phyloP scores from a whole-genome alignment of 1,140 invertebrate genomes.

The Apis cerana region DNA sequence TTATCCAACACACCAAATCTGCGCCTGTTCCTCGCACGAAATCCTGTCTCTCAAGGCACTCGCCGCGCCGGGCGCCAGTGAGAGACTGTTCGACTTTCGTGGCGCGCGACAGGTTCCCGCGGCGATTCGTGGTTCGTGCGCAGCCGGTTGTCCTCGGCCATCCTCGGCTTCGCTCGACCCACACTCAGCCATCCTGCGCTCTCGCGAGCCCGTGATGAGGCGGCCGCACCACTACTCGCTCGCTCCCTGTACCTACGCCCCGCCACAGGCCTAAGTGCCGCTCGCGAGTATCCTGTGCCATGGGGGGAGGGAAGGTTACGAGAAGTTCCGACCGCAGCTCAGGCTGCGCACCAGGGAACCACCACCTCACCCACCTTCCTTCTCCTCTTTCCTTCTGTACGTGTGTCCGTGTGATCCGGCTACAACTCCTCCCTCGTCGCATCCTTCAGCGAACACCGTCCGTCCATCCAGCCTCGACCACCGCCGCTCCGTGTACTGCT shows the following conservation, averaged over 20 bases:
- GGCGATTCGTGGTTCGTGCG: conserved; percentile 49
- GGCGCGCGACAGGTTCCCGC: conserved; percentile 66
- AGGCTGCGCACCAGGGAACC: conserved; percentile 41
- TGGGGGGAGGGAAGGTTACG: conserved; percentile 28
- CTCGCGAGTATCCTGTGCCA: conserved; percentile 11
- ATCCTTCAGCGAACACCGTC: not conserved
- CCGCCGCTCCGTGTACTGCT: not conserved
- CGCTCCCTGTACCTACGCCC: not conserved
- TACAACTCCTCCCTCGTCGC: conserved; percentile 15
- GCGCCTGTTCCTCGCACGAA: not conserved
- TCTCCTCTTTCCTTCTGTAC: not conserved
- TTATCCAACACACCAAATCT: conserved; percentile 27
- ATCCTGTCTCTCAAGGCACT: conserved; percentile 58
- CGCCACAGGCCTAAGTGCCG: conserved; percentile 37
- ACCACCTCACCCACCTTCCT: conserved; percentile 2
- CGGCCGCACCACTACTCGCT: conserved; percentile 1
- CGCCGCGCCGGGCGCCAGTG: conserved; percentile 67
- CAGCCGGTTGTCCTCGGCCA: conserved; percentile 56
- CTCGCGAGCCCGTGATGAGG: conserved; percentile 5
- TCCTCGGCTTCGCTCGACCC: conserved; percentile 50
- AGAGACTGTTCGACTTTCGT: conserved; percentile 66
- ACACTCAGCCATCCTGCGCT: conserved; percentile 27
- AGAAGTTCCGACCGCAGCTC: conserved; percentile 52
- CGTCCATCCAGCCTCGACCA: not conserved
- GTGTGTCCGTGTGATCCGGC: not conserved